These are phyloP conservation scores for Oryctolagus cuniculus DNA, from an alignment of 2,113 vertebrate species.

Conservation along the genomic window mOryCun1.1 NC_091434.1:113326501-113327000, in stretches of 20 bases:
- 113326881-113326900: background rate
- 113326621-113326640: background rate
- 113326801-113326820: background rate
- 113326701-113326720: background rate
- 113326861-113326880: background rate
- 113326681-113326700: background rate
- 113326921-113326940: conserved; percentile 51
- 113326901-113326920: background rate
- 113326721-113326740: conserved; percentile 7
- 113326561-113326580: background rate
- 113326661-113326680: background rate
- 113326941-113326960: background rate
- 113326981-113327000: background rate
- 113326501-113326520: background rate
- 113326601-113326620: background rate
- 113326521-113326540: background rate
- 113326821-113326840: background rate
- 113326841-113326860: background rate
- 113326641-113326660: background rate
- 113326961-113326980: background rate
- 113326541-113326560: background rate
- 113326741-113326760: background rate
- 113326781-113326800: background rate
- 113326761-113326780: conserved; percentile 20
- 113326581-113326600: background rate